phyloP scores from a whole-genome alignment of 2,797 vertebrate species.

The Loriculus beryllinus region DNA sequence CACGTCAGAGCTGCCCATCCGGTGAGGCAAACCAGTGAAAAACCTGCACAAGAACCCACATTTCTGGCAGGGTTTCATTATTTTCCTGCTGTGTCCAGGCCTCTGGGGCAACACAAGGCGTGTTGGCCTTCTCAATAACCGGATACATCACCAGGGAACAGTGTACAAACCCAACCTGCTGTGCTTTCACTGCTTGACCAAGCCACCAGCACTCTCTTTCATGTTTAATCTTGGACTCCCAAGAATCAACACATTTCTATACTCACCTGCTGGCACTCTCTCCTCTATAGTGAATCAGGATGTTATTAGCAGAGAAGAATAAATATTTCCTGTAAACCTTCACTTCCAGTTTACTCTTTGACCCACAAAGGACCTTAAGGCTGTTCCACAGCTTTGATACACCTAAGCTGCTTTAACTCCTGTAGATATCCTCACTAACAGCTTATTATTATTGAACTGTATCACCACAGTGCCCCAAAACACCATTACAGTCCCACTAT shows the following conservation, averaged over 20 bases:
- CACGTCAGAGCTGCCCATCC: background rate
- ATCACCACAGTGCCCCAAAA: background rate
- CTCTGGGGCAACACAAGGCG: background rate
- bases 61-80: background rate
- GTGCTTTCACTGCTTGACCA: background rate
- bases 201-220: background rate
- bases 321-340: background rate
- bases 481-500: too few species aligned
- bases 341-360: background rate
- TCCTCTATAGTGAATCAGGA: background rate
- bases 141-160: background rate
- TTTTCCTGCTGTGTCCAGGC: background rate
- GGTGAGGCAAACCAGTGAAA: background rate
- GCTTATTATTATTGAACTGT: background rate
- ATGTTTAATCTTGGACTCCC: background rate
- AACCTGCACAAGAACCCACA: background rate
- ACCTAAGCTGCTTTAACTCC: background rate
- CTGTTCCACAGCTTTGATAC: background rate
- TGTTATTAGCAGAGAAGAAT: background rate
- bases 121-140: background rate
- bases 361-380: background rate
- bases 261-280: background rate
- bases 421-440: background rate
- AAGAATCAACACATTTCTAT: background rate
- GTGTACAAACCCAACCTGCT: background rate